A percentile compares a stretch with the other conserved stretches of the same genome.
Evolutionary conservation across 1,140 invertebrate species (phyloP).

Genomic region (Phortica variegata): DNA sequence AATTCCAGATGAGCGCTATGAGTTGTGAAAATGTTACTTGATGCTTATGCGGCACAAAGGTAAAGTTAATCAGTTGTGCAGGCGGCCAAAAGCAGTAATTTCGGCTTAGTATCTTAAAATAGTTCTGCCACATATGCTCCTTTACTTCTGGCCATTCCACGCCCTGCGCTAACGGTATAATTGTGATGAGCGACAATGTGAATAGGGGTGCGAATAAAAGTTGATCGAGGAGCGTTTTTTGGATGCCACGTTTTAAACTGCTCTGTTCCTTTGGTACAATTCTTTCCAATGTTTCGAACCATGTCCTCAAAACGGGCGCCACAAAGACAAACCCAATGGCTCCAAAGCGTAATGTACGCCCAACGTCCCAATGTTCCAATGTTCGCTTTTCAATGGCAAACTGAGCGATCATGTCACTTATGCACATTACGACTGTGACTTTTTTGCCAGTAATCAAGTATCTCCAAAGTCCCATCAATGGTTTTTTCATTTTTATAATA

Average conservation of each 20-base stretch:
- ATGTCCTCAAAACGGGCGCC: slow-evolving; percentile 65
- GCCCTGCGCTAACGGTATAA: slow-evolving; percentile 65
- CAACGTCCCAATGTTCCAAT: slow-evolving; percentile 23
- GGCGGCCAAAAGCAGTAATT: slow-evolving; percentile 85
- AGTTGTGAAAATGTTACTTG: slow-evolving; percentile 78
- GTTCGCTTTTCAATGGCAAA: slow-evolving; percentile 36
- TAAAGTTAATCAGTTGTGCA: slow-evolving; percentile 80
- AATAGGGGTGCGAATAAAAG: slow-evolving; percentile 66
- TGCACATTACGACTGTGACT: slow-evolving; percentile 42
- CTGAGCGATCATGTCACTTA: slow-evolving; percentile 53
- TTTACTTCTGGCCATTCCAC: slow-evolving; percentile 61
- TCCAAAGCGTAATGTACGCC: slow-evolving; percentile 40
- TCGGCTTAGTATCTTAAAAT: slow-evolving; percentile 67
- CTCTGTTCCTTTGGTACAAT: slow-evolving; percentile 37
- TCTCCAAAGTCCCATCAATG: no score
- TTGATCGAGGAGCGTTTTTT: slow-evolving; percentile 68
- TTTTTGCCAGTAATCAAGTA: slow-evolving; percentile 39
- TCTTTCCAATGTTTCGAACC: slow-evolving; percentile 70
- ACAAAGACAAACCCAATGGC: slow-evolving; percentile 38
- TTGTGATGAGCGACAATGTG: slow-evolving; percentile 61
- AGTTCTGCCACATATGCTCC: slow-evolving; percentile 65
- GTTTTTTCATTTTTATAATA: no score
- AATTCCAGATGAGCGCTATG: slow-evolving; percentile 82
- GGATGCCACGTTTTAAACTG: slow-evolving; percentile 1
- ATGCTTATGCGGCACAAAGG: slow-evolving; percentile 74